Evolutionary conservation across 2,797 vertebrate genomes (phyloP).

Genomic region (Steatocranus sp.): DNA sequence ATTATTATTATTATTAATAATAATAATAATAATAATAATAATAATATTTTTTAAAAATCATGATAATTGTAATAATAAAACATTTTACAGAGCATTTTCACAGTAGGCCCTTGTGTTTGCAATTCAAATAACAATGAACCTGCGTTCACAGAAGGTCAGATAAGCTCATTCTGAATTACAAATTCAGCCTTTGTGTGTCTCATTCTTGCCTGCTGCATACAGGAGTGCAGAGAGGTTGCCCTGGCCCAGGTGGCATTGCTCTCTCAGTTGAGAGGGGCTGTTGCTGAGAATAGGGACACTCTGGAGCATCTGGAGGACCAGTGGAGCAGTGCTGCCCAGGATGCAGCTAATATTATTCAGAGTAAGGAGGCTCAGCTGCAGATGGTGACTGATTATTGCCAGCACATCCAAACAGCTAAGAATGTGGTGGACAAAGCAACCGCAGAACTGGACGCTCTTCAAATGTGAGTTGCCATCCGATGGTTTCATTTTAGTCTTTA

Average conservation of each 20-base stretch:
- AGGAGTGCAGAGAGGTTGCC: conserved; percentile 72
- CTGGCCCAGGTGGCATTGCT: conserved; percentile 63
- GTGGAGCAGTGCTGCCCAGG: conserved; percentile 75
- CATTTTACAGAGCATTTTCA: background rate
- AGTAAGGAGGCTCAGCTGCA: conserved; percentile 76
- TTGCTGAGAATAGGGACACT: conserved; percentile 8
- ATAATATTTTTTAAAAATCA: background rate
- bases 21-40: background rate
- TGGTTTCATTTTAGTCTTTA: background rate
- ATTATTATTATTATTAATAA: background rate
- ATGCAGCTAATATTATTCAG: conserved; percentile 72
- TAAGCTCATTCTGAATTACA: background rate
- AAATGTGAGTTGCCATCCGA: conserved; percentile 73
- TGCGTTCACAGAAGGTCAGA: background rate
- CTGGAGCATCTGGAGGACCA: conserved; percentile 38
- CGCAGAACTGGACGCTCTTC: conserved; percentile 76
- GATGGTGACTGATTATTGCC: conserved; percentile 76
- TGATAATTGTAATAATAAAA: background rate
- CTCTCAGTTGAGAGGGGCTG: conserved; percentile 24
- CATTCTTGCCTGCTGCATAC: conserved; percentile 3
- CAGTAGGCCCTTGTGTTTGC: background rate
- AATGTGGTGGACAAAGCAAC: conserved; percentile 68
- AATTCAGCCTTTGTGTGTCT: background rate
- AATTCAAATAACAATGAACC: background rate
- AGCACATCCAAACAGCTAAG: conserved; percentile 61